Evolutionary conservation across 2,113 vertebrate species (phyloP).

Genomic region (Toxotes jaculatrix): DNA sequence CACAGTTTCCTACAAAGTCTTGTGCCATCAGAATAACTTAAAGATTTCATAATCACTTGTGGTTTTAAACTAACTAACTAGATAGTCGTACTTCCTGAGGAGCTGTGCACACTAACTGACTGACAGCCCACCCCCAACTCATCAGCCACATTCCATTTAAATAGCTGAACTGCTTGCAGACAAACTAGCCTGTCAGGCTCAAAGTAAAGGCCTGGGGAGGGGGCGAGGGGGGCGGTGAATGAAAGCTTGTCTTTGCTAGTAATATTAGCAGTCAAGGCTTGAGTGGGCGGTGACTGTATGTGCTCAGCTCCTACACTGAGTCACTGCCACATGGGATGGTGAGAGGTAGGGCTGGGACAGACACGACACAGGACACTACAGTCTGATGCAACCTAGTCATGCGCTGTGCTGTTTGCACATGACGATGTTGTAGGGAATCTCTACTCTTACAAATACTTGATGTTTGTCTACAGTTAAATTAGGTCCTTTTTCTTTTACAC

Average conservation of each 20-base stretch:
- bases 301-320: slow-evolving; percentile 13
- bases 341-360: background rate
- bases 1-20: too few relatives aligned
- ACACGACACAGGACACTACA: background rate
- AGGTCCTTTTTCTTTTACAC: background rate
- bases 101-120: too few relatives aligned
- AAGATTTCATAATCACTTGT: too few relatives aligned
- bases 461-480: background rate
- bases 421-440: too few relatives aligned
- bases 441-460: background rate
- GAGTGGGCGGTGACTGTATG: background rate
- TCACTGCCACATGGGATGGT: background rate
- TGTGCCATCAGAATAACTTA: too few relatives aligned
- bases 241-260: background rate
- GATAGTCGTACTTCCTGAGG: background rate
- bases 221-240: background rate
- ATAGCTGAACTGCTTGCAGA: background rate
- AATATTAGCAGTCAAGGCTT: background rate
- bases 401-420: background rate
- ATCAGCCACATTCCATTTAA: background rate
- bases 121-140: background rate
- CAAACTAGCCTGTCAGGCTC: background rate
- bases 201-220: too few relatives aligned
- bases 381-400: slow-evolving; percentile 8
- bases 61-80: background rate